Evolutionary conservation across 2,113 vertebrate species (phyloP).

Genomic region (Stomatorhinus ivindoensis): DNA sequence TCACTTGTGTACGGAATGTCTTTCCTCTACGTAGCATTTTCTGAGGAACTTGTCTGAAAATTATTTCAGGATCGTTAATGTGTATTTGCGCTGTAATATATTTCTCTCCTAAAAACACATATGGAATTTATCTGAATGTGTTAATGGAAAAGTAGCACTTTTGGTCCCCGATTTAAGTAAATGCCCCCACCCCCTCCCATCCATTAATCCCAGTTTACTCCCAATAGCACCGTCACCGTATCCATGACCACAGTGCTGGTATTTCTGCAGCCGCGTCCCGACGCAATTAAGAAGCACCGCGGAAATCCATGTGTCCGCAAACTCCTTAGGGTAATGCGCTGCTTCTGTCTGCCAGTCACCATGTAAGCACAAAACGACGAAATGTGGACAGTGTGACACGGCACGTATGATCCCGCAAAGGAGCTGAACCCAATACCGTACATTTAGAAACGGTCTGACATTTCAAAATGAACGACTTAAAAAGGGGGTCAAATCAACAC

Average conservation of each 20-base stretch:
- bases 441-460: not conserved
- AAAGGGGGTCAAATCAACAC: not conserved
- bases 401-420: not conserved
- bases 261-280: not conserved
- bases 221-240: not conserved
- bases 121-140: not conserved
- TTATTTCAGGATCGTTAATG: not conserved
- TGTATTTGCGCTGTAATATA: constrained; percentile 23
- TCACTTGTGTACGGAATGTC: not conserved
- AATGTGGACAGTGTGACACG: not conserved
- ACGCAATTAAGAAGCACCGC: not conserved
- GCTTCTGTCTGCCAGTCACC: not conserved
- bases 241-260: not conserved
- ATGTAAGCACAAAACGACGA: not conserved
- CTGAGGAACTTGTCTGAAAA: not conserved
- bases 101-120: constrained; percentile 24
- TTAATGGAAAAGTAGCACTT: constrained; percentile 4
- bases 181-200: not conserved
- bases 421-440: not conserved
- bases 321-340: not conserved
- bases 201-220: not conserved
- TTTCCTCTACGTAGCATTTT: not conserved
- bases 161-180: not conserved
- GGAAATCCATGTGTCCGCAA: not conserved
- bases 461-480: not conserved